phyloP scores from a whole-genome alignment of 2,113 vertebrate genomes.

The Nerophis lumbriciformis region DNA sequence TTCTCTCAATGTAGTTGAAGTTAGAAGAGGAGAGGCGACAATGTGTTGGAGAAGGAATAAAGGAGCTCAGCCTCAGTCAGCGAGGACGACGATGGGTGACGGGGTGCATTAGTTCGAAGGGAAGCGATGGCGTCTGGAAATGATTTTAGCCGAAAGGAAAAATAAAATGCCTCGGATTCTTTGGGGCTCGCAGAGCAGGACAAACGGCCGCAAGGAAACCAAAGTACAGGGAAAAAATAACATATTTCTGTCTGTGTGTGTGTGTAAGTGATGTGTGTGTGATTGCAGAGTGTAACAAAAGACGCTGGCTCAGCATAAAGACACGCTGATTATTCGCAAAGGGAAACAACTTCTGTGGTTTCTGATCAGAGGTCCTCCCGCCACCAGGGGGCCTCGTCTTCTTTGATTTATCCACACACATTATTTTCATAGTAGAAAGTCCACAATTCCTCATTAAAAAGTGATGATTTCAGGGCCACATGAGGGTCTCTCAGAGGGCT shows the following conservation, averaged over 20 bases:
- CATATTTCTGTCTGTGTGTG: conserved; percentile 9
- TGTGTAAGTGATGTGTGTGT: background rate
- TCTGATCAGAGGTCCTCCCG: background rate
- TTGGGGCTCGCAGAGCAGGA: conserved; percentile 49
- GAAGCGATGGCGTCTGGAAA: conserved; percentile 73
- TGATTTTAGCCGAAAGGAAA: conserved; percentile 71
- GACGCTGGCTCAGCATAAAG: background rate
- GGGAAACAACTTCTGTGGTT: background rate
- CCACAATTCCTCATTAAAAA: too few species aligned
- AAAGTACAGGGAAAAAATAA: conserved; percentile 1
- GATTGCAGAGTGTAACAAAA: background rate
- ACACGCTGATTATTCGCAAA: background rate
- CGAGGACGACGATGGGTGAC: conserved; percentile 16
- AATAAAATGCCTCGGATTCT: conserved; percentile 75
- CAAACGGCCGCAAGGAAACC: conserved; percentile 41
- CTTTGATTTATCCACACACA: background rate
- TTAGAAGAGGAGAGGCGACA: too few species aligned
- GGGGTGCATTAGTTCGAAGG: conserved; percentile 38
- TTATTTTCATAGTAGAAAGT: too few species aligned
- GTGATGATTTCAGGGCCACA: too few species aligned
- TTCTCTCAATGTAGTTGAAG: too few species aligned
- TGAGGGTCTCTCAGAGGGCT: too few species aligned
- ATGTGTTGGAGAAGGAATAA: too few species aligned
- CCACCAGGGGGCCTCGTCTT: background rate
- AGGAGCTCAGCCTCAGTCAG: background rate